A percentile compares a stretch with the other conserved stretches of the same genome.
Conservation (phyloP, 2,113 vertebrate genomes). For the Xenopus laevis region DNA sequence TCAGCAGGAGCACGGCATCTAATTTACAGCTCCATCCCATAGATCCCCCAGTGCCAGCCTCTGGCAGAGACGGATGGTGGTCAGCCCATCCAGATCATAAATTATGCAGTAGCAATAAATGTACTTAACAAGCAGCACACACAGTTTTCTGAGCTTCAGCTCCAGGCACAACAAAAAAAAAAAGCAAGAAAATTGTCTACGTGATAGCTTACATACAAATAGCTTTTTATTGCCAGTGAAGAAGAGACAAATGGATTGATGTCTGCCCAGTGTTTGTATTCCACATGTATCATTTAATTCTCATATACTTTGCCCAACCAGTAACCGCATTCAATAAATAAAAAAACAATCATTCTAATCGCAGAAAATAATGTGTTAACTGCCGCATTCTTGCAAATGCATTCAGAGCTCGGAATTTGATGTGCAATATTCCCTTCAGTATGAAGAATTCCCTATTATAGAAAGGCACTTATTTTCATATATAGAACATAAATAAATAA, state of each 20-base stretch:
- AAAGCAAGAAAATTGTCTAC: slow-evolving; percentile 56
- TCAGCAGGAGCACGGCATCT: slow-evolving; percentile 81
- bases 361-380: background rate
- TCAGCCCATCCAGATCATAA: slow-evolving; percentile 85
- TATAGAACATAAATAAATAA: too few relatives aligned
- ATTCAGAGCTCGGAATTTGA: background rate
- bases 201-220: slow-evolving; percentile 59
- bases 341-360: background rate
- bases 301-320: background rate
- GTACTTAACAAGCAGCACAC: slow-evolving; percentile 79
- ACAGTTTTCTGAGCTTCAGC: slow-evolving; percentile 58
- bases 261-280: background rate
- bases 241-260: slow-evolving; percentile 24
- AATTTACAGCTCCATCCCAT: slow-evolving; percentile 90
- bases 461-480: too few relatives aligned
- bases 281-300: background rate
- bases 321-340: background rate
- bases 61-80: slow-evolving; percentile 83
- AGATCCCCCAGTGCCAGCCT: slow-evolving; percentile 76
- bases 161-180: slow-evolving; percentile 58
- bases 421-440: too few relatives aligned
- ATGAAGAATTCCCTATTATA: too few relatives aligned
- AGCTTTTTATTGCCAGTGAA: slow-evolving; percentile 52
- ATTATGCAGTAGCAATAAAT: slow-evolving; percentile 96
- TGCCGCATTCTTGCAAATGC: background rate